Evolutionary conservation across 2,113 vertebrate genomes (phyloP), one percentile per base, ranked within the genome.

Genomic region (Lamprotornis superbus): DNA sequence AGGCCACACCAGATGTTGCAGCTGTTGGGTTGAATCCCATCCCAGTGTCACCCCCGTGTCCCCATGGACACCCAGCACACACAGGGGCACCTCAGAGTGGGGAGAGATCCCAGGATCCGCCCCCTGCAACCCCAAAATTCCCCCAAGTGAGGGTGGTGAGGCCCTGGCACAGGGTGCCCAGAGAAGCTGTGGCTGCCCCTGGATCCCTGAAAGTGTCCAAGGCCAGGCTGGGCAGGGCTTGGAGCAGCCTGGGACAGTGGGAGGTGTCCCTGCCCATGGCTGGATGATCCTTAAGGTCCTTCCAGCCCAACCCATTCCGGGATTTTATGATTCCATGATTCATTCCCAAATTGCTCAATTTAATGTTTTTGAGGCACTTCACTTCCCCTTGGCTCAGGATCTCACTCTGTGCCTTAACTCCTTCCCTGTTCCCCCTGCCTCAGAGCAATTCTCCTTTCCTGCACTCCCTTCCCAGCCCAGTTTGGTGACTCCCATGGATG

Each of bases 111-210:
- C 44, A 46, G 44, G 19, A 46, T 46, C 20, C 19, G 7, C 19
- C 44, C 19, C 19, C 19, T 46, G 44, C 19, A 46, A 46, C 44
- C 44, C 44, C 44, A 46, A 47, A 47, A 39, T 68, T 37, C 52
- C 13, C 3, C 11, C 6, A 40, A 16, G n/a, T 0, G 7, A 56
- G n/a, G 63, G 10, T 25, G 20, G 33, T 3, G 0, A 35, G 47
- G 17, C 6, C 30, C 75, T 63, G 75, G 59, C 46, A 50, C 28
- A 35, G 49, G 35, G 19, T 50, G 35, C 19, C 63, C 52, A 40
- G 42, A 39, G 78, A 0, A 68, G 63, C 42, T 37, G 31, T 11
- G 61, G 77, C 20, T 31, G 33, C 12, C 19, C 35, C 65, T 47
- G 65, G 30, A 44, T 37, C 55, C 21, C 68, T 83, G 68, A 47